Evolutionary conservation across 2,797 vertebrate species (phyloP), one percentile per base, ranked within the genome.

Genomic region (Anguilla pacifica): DNA sequence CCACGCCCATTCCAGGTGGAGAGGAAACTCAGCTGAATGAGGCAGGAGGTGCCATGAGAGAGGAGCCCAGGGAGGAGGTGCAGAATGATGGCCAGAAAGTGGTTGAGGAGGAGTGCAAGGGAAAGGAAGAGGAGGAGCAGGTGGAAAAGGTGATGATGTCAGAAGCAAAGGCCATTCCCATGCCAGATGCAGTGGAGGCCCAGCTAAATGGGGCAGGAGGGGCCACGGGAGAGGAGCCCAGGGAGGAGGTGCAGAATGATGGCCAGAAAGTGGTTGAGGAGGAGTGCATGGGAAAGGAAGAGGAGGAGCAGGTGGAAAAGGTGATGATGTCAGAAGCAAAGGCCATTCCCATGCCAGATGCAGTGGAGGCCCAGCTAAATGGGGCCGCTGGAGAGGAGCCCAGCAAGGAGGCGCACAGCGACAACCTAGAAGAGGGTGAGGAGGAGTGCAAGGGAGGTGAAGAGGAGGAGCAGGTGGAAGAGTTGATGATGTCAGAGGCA

Each of bases 21-120:
- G 86, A 15, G 31, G 15, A n/a, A 0, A 0, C 39, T 6, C 89
- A 90, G 64, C 77, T 87, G 46, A 90, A 93, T 9, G 84, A 85
- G 51, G 85, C 51, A 10, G 53, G 7, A 3, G 57, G 22, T 49
- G 46, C 31, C 39, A 31, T 7, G 10, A 82, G 51, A 17, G 77
- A 57, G 11, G 28, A 25, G 46, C 49, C 28, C 25, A 1, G 17
- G 19, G 86, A 93, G 77, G 92, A 94, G 0, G 91, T 83, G 39
- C 91, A 49, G 3, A 94, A 95, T 0, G 93, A 90, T 35, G 92
- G 92, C 15, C 94, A 95, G 89, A 35, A 85, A 3, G 53, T 64
- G 72, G 64, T 6, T 31, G 74, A 86, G 15, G 90, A 88, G 5
- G 70, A 1, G 85, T 85, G 59, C 2, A 84, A 79, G 11, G 57